Base-by-base conservation (phyloP, 2,888 invertebrate genomes). In the Onchidella celtica region DNA sequence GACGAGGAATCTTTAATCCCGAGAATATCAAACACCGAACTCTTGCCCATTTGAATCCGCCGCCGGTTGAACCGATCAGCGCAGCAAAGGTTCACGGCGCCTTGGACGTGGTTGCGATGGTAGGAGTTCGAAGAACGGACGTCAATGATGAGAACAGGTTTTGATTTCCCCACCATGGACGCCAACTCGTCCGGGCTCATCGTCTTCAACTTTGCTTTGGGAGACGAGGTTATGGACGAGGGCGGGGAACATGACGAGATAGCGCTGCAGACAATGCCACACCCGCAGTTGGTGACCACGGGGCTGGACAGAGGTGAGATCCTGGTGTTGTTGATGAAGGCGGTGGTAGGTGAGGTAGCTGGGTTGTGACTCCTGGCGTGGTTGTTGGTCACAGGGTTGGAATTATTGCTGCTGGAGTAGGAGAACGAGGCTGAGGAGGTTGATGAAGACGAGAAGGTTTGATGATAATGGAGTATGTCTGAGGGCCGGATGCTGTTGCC, bases 111-210 rank as follows among this genome's bases (percentile, higher is more conserved):
- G 90, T 95, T 95, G 85, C 95, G 94, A 91, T 96, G 96, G 94
- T 95, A 96, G 81, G 95, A 95, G 86, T 96, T 95, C 92, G 96
- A 96, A 1, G 96, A 95, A 68, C 96, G 94, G 91, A 96, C 95
- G 91, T 96, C 96, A 75, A 96, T 92, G 9, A 96, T 91, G 24
- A 95, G 83, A 36, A 89, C 82, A 17, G 88, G 82, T 76, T 87
- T 89, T 57, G 87, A 83, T 81, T 88, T 90, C 73, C 84, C 84
- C 9, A 90, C 79, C 79, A 85, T 84, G 27, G 80, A 69, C 1
- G 89, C 89, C 38, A 91, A 84, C 68, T 91, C 90, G 74, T 87
- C 83, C 6, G 89, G 84, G 21, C 84, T 78, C 66, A 91, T 89
- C 4, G 89, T 87, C 79, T 89, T 69, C 63, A 83, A 68, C 38